Evolutionary conservation across 2,888 invertebrate species (phyloP).

Genomic region (Ophion slaviceki): DNA sequence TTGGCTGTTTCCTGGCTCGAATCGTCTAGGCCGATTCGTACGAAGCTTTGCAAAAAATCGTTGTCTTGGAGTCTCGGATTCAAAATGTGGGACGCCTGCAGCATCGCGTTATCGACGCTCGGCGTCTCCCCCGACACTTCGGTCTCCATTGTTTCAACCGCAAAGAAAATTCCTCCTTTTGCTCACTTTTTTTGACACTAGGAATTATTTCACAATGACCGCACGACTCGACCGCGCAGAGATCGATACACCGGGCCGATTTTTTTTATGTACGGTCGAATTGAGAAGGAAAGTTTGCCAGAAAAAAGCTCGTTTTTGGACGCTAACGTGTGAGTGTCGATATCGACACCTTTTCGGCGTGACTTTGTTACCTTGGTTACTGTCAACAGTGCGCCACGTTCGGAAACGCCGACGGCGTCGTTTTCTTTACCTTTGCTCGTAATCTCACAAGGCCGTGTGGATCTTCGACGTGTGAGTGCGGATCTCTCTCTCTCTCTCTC

Average conservation of each 20-base stretch:
- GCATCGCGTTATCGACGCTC: constrained; percentile 79
- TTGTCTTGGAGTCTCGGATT: constrained; percentile 88
- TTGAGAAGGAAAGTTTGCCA: background rate
- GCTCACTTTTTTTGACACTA: background rate
- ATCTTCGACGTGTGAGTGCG: background rate
- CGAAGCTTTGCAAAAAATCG: constrained; percentile 92
- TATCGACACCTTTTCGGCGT: constrained; percentile 79
- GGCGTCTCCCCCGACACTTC: constrained; percentile 32
- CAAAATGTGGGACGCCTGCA: constrained; percentile 86
- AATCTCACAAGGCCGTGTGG: background rate
- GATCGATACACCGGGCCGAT: background rate
- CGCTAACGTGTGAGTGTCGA: constrained; percentile 69
- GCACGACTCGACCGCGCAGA: background rate
- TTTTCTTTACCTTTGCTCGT: constrained; percentile 39
- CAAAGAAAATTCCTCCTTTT: constrained; percentile 14
- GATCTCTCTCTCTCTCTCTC: too few relatives aligned
- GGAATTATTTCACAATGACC: background rate
- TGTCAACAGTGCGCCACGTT: constrained; percentile 79
- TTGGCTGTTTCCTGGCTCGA: constrained; percentile 35
- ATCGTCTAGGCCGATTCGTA: constrained; percentile 88
- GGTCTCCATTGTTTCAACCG: constrained; percentile 39
- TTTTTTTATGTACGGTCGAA: background rate
- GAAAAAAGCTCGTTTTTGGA: constrained; percentile 29
- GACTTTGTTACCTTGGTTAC: constrained; percentile 81
- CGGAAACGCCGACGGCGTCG: constrained; percentile 65